Percentiles rank a stretch among this genome's conserved stretches.
Evolutionary conservation across 2,113 vertebrate species (phyloP).

Genomic region (Myiopsitta monachus): DNA sequence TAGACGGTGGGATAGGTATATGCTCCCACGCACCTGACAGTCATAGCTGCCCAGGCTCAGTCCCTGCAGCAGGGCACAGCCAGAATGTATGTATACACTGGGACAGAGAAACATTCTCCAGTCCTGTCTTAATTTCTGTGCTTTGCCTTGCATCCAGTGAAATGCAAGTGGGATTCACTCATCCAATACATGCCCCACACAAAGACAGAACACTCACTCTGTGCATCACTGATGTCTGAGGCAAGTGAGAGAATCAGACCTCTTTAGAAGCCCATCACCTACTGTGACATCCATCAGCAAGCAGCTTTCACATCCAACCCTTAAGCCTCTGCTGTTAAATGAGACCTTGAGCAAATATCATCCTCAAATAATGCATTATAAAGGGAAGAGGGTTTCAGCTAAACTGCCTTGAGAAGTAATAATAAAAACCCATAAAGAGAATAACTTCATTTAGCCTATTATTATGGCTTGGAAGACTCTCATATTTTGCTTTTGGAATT

Average conservation of each 20-base stretch:
- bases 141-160: not conserved
- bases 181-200: not conserved
- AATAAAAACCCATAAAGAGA: not conserved
- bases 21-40: not conserved
- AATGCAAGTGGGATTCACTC: not conserved
- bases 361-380: not conserved
- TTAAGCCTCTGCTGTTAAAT: not conserved
- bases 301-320: not conserved
- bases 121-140: not conserved
- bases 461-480: not conserved
- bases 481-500: not conserved
- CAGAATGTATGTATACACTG: not conserved
- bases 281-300: not conserved
- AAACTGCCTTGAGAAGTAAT: not conserved
- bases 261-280: rapidly evolving
- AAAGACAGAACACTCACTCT: not conserved
- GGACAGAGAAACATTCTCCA: not conserved
- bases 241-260: not conserved
- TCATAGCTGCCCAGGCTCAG: not conserved
- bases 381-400: not conserved
- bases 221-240: not conserved
- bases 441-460: not conserved
- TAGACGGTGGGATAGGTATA: not conserved
- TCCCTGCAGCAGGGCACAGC: not conserved
- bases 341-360: not conserved